These are phyloP conservation scores for Tapirus indicus DNA, from an alignment of 2,797 vertebrate species.

Conservation along the genomic window DNA sequence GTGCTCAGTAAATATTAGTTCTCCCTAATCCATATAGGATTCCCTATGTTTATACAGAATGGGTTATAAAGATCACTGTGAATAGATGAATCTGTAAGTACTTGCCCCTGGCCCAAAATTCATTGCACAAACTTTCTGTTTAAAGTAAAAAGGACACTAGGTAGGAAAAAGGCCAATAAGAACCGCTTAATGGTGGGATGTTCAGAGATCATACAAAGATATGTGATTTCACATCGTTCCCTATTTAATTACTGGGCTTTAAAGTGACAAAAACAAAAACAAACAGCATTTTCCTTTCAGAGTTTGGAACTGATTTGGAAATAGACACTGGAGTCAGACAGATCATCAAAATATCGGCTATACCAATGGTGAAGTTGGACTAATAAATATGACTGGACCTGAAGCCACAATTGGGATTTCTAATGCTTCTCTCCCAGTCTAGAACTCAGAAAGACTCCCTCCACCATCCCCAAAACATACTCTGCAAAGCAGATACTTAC, in stretches of 20 bases:
- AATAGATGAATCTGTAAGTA: background rate
- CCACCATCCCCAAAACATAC: background rate
- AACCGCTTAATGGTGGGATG: background rate
- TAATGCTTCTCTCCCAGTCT: background rate
- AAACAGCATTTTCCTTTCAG: background rate
- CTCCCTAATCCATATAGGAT: background rate
- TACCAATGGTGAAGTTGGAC: background rate
- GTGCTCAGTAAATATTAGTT: background rate
- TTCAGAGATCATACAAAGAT: background rate
- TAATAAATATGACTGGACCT: background rate
- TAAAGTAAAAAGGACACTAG: background rate
- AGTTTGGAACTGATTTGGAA: conserved; percentile 3
- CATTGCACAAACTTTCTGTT: background rate
- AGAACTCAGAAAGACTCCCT: background rate
- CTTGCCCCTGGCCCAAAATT: background rate
- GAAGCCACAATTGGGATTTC: background rate
- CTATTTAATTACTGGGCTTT: background rate
- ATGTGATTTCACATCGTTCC: background rate
- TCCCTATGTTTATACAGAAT: background rate
- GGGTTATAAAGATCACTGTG: background rate
- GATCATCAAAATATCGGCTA: background rate
- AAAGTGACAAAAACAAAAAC: background rate
- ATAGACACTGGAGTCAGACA: background rate
- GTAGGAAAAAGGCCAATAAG: background rate
- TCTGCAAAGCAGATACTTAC: background rate